Conservation (phyloP, 1,140 invertebrate genomes). For the Drosophila miranda region DNA sequence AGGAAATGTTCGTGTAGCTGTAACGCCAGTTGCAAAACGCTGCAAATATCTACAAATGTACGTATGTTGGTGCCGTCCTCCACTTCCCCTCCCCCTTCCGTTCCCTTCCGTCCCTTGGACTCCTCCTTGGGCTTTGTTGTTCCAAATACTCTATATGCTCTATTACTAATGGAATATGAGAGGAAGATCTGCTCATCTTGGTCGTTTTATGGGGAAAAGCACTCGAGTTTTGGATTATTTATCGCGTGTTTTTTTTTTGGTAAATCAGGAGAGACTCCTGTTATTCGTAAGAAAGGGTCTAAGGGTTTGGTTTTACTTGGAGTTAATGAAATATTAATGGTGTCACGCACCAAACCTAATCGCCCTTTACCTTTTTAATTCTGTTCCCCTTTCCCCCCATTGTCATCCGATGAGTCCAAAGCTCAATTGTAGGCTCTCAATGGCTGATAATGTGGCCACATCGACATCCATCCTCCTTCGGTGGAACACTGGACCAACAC, state of each 20-base stretch:
- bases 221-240: too few relatives aligned
- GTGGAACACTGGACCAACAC: neutral
- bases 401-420: neutral
- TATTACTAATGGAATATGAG: too few relatives aligned
- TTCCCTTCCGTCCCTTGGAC: neutral
- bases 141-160: constrained; percentile 12
- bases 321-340: too few relatives aligned
- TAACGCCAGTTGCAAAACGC: constrained; percentile 41
- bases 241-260: too few relatives aligned
- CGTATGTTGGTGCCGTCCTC: neutral
- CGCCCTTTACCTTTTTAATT: too few relatives aligned
- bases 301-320: too few relatives aligned
- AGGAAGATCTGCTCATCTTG: too few relatives aligned
- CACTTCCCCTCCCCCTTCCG: neutral
- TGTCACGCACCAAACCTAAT: too few relatives aligned
- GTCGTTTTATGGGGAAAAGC: too few relatives aligned
- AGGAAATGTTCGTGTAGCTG: constrained; percentile 72
- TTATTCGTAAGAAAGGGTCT: too few relatives aligned
- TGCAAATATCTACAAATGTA: constrained; percentile 55
- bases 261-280: too few relatives aligned
- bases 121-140: neutral
- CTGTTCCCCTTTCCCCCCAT: neutral
- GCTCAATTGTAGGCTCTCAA: too few relatives aligned
- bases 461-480: constrained; percentile 7
- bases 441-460: constrained; percentile 16